Percentiles rank a stretch among this genome's conserved stretches.
Conservation (phyloP, 2,797 vertebrate genomes). For the Tragopan temminckii region DNA sequence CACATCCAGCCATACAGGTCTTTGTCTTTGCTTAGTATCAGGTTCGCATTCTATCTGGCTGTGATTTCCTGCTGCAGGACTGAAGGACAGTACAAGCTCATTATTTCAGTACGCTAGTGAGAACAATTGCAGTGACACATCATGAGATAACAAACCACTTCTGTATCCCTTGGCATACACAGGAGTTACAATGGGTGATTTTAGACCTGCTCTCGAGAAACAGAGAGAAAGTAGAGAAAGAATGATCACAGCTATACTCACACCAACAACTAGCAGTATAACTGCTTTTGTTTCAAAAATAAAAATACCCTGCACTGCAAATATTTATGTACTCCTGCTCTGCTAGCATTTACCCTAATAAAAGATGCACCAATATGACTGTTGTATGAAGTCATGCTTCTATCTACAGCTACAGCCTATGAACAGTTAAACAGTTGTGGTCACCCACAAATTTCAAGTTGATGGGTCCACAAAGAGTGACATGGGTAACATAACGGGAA, state of each 20-base stretch:
- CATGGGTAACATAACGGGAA: not conserved
- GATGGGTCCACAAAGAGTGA: not conserved
- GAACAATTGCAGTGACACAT: not conserved
- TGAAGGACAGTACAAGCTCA: not conserved
- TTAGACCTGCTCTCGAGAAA: not conserved
- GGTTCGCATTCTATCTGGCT: not conserved
- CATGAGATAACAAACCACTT: not conserved
- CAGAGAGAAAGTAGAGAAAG: not conserved
- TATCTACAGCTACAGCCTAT: not conserved
- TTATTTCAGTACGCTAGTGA: too few relatives aligned
- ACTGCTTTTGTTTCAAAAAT: not conserved
- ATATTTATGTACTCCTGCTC: not conserved
- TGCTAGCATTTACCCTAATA: not conserved
- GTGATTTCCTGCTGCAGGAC: rapidly evolving
- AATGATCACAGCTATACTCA: not conserved
- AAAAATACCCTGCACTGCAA: not conserved
- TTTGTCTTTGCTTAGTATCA: not conserved
- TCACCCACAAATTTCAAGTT: not conserved
- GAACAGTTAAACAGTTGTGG: not conserved
- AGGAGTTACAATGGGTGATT: not conserved
- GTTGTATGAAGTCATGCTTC: not conserved
- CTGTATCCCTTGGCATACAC: not conserved
- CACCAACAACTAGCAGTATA: not conserved
- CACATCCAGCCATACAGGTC: not conserved
- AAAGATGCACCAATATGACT: not conserved